A percentile compares a stretch with the other conserved stretches of the same genome.
Evolutionary conservation across 2,888 invertebrate genomes (phyloP).

Genomic region (Tridacna gigas): DNA sequence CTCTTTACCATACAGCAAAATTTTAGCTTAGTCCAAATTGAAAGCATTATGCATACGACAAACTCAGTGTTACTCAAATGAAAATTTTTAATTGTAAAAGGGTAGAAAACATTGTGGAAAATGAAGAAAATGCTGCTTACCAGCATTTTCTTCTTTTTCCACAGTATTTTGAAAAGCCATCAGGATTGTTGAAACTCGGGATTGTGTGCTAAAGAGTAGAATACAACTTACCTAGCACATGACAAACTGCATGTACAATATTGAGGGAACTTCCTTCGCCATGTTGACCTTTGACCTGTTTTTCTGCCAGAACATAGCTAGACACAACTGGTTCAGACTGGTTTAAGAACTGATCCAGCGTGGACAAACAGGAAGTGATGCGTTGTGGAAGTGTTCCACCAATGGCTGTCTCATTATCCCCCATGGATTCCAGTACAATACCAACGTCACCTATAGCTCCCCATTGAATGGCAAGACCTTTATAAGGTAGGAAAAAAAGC

Average conservation of each 20-base stretch:
- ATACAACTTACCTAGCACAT: conserved; percentile 90
- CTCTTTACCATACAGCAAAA: too few species aligned
- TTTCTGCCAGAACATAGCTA: conserved; percentile 94
- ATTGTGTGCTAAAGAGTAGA: not conserved
- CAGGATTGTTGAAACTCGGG: too few species aligned
- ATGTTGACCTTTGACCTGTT: conserved; percentile 86
- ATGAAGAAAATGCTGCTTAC: not conserved
- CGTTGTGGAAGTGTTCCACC: conserved; percentile 98
- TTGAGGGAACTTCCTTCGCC: conserved; percentile 86
- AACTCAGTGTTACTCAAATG: too few species aligned
- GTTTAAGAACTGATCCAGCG: conserved; percentile 95
- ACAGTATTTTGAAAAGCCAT: not conserved
- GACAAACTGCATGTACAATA: conserved; percentile 92
- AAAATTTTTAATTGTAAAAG: not conserved
- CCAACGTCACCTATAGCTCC: conserved; percentile 99
- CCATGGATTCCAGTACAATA: conserved; percentile 94
- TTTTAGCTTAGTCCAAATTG: too few species aligned
- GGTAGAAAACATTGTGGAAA: not conserved
- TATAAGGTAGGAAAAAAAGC: not conserved
- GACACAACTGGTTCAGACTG: conserved; percentile 87
- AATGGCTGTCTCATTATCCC: conserved; percentile 94
- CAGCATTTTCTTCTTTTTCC: not conserved
- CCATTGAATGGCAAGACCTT: conserved; percentile 95
- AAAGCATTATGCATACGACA: not conserved
- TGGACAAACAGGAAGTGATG: conserved; percentile 95